Evolutionary conservation across 2,797 vertebrate genomes (phyloP).

Genomic region (Oophaga sylvatica): DNA sequence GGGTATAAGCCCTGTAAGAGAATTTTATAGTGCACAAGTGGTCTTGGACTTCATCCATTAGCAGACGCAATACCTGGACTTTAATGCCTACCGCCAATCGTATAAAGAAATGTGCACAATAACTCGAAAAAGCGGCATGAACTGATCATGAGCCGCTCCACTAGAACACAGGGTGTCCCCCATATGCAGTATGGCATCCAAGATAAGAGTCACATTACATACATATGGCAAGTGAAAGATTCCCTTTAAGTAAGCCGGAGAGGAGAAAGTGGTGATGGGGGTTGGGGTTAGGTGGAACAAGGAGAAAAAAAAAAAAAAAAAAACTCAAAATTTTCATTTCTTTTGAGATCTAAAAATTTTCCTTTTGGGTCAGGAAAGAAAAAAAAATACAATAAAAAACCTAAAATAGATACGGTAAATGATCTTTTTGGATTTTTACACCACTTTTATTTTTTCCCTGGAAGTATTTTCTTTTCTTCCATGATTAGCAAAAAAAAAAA

Average conservation of each 20-base stretch:
- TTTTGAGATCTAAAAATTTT: constrained; percentile 14
- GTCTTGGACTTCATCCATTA: neutral
- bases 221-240: neutral
- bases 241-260: neutral
- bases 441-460: neutral
- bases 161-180: too few species aligned
- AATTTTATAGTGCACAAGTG: neutral
- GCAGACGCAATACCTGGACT: neutral
- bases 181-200: too few species aligned
- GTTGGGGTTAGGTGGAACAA: neutral
- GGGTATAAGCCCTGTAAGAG: neutral
- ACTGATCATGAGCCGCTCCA: too few species aligned
- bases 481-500: neutral
- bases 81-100: too few species aligned
- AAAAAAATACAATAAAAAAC: constrained; percentile 26
- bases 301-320: constrained; percentile 22
- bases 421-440: neutral
- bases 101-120: too few species aligned
- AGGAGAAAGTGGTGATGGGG: neutral
- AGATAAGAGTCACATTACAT: too few species aligned
- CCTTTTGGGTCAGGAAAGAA: neutral
- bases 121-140: too few species aligned
- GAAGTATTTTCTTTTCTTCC: constrained; percentile 10
- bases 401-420: constrained; percentile 39
- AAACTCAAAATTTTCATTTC: constrained; percentile 9